Percentiles rank a stretch among this genome's conserved stretches.
phyloP scores from a whole-genome alignment of 2,113 vertebrate genomes.

The Phainopepla nitens region DNA sequence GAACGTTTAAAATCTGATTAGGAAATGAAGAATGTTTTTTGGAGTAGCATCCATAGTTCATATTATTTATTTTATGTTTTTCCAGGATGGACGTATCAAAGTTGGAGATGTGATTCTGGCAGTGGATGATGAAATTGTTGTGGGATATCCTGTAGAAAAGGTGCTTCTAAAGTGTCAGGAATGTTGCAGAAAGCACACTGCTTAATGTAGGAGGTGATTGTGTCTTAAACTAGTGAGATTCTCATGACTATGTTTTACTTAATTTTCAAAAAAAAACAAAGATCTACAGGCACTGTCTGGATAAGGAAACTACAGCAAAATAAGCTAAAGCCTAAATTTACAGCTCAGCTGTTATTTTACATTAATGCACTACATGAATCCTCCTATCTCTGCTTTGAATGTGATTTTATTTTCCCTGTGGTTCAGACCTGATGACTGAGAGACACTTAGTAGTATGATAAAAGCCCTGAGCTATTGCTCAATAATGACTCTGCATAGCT shows the following conservation, averaged over 20 bases:
- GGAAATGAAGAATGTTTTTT: neutral
- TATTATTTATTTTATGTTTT: neutral
- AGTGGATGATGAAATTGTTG: conserved; percentile 84
- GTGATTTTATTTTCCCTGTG: neutral
- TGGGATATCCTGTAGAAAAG: conserved; percentile 83
- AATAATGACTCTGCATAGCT: neutral
- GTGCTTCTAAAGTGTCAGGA: conserved; percentile 64
- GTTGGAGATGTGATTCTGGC: conserved; percentile 82
- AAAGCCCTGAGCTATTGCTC: neutral
- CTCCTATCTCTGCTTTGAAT: neutral
- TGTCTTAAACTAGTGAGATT: neutral
- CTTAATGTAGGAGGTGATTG: neutral
- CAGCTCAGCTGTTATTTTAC: neutral
- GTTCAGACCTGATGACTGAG: neutral
- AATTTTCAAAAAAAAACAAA: neutral
- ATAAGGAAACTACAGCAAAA: neutral
- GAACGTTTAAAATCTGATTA: neutral
- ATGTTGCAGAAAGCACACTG: neutral
- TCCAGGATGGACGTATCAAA: conserved; percentile 83
- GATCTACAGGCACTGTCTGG: neutral
- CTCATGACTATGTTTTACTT: neutral
- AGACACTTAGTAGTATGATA: neutral
- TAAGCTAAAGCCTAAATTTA: neutral
- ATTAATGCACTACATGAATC: neutral
- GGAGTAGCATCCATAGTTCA: neutral